These are phyloP conservation scores for Hemitrygon akajei DNA, from an alignment of 2,797 vertebrate species.

Conservation along the genomic window DNA sequence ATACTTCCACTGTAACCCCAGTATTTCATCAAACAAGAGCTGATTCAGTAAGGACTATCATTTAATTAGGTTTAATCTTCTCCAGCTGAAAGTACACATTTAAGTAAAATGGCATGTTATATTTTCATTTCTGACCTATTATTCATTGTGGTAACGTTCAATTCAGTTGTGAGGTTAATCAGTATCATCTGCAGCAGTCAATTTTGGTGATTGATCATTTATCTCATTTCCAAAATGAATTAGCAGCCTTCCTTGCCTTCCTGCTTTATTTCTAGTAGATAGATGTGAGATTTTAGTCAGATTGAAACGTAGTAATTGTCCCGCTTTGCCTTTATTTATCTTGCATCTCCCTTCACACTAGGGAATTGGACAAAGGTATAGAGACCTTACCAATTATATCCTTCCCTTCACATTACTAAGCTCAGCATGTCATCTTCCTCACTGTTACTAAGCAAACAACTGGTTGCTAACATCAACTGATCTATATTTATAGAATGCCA, in stretches of 20 bases:
- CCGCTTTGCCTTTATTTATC: conserved; percentile 9
- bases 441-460: not conserved
- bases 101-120: not conserved
- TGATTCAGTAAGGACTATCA: not conserved
- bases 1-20: not conserved
- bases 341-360: not conserved
- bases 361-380: not conserved
- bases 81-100: not conserved
- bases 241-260: not conserved
- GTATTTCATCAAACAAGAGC: not conserved
- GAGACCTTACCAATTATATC: not conserved
- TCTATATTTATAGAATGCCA: not conserved
- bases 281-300: conserved; percentile 6
- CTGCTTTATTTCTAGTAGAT: not conserved
- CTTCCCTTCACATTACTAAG: not conserved
- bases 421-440: not conserved
- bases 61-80: not conserved
- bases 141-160: not conserved
- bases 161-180: not conserved
- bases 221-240: not conserved
- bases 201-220: conserved; percentile 6
- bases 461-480: not conserved
- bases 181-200: not conserved
- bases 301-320: not conserved
- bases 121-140: conserved; percentile 22